Evolutionary conservation across 2,797 vertebrate species (phyloP).

Genomic region (Muraenolepis orangiensis): DNA sequence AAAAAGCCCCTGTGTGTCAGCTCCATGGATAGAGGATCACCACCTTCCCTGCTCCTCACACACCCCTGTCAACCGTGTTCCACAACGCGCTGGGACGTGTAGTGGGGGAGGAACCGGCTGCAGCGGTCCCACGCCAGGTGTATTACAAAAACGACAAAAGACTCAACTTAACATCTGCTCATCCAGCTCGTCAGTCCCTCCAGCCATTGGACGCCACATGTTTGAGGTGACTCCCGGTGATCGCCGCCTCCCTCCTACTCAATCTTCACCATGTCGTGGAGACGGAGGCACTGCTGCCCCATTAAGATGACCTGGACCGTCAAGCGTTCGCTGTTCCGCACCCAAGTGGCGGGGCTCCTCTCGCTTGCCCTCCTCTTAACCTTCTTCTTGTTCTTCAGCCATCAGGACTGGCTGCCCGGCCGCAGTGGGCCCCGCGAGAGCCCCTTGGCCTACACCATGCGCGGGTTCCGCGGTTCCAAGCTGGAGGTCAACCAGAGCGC

Average conservation of each 20-base stretch:
- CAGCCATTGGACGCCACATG: slow-evolving; percentile 70
- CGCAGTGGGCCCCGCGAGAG: slow-evolving; percentile 86
- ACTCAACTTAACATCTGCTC: too few species aligned
- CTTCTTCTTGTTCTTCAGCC: slow-evolving; percentile 88
- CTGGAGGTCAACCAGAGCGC: slow-evolving; percentile 86
- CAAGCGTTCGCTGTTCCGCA: slow-evolving; percentile 90
- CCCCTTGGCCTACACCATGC: slow-evolving; percentile 86
- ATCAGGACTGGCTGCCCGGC: slow-evolving; percentile 90
- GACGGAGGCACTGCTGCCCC: slow-evolving; percentile 92
- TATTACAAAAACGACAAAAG: too few species aligned
- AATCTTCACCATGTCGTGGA: slow-evolving; percentile 94
- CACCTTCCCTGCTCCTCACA: slow-evolving; percentile 35
- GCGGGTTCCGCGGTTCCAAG: slow-evolving; percentile 85
- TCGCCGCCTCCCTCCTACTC: slow-evolving; percentile 43
- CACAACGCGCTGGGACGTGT: slow-evolving; percentile 38
- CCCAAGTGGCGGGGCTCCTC: slow-evolving; percentile 87
- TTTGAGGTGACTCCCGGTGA: slow-evolving; percentile 69
- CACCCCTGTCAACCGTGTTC: slow-evolving; percentile 35
- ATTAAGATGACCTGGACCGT: slow-evolving; percentile 96
- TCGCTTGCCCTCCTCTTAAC: slow-evolving; percentile 89
- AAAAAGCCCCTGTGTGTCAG: slow-evolving; percentile 50
- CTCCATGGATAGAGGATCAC: slow-evolving; percentile 49
- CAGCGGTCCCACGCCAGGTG: slow-evolving; percentile 33
- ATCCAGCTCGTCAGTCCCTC: slow-evolving; percentile 62
- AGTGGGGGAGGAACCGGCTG: neutral